A percentile compares a stretch with the other conserved stretches of the same genome.
Evolutionary conservation across 2,113 vertebrate species (phyloP).

Genomic region (Pelvicachromis taeniatus): DNA sequence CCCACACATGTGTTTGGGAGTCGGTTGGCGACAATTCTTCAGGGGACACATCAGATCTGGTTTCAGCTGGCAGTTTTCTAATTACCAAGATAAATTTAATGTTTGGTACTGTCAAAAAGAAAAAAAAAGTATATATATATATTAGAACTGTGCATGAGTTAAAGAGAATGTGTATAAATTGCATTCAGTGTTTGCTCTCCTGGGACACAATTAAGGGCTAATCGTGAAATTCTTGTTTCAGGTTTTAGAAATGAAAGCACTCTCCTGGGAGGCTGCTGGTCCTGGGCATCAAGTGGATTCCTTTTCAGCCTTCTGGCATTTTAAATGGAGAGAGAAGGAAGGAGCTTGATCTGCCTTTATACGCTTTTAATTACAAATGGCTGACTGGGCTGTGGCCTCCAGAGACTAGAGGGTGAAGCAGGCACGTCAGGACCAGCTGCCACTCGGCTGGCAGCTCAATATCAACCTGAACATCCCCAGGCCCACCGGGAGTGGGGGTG

Average conservation of each 20-base stretch:
- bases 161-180: background rate
- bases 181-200: constrained; percentile 15
- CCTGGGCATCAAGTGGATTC: background rate
- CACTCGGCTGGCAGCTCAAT: constrained; percentile 37
- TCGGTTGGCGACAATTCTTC: background rate
- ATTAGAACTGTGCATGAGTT: background rate
- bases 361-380: constrained; percentile 61
- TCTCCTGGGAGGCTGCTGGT: background rate
- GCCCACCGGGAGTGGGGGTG: background rate
- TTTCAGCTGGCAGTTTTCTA: no score
- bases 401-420: constrained; percentile 49
- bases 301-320: background rate
- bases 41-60: background rate
- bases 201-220: constrained; percentile 16
- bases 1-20: background rate
- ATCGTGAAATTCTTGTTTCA: background rate
- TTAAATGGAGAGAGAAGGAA: constrained; percentile 1
- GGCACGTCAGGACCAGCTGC: constrained; percentile 32
- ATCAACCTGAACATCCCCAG: constrained; percentile 46
- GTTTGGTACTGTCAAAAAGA: background rate
- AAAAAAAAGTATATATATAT: background rate
- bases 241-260: background rate
- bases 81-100: background rate
- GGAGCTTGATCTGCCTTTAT: constrained; percentile 43
- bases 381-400: constrained; percentile 36